Conservation (phyloP, 2,113 vertebrate species). For the Chloropsis hardwickii region DNA sequence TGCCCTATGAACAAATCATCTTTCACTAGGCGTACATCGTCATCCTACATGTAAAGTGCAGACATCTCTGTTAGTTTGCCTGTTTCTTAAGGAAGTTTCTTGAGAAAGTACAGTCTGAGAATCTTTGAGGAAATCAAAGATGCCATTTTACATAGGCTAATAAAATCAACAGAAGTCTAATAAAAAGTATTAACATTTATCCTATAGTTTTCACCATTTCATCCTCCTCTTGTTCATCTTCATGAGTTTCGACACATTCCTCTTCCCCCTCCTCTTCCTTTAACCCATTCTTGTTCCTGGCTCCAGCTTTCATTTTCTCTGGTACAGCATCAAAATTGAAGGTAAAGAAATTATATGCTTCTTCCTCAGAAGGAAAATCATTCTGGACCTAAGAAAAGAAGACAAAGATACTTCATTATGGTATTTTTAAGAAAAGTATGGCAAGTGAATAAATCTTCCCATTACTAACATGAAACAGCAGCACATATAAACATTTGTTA, state of each 20-base stretch:
- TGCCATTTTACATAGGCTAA: background rate
- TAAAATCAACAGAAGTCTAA: background rate
- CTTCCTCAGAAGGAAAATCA: constrained; percentile 81
- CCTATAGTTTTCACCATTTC: constrained; percentile 16
- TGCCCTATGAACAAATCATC: constrained; percentile 77
- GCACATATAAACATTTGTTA: background rate
- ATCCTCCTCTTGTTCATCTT: constrained; percentile 53
- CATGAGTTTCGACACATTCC: constrained; percentile 16
- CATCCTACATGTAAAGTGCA: constrained; percentile 69
- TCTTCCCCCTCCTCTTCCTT: constrained; percentile 61
- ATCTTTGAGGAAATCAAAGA: background rate
- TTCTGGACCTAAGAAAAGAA: constrained; percentile 57
- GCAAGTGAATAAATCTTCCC: background rate
- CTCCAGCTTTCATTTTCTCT: background rate
- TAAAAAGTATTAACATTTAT: background rate
- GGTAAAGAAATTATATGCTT: constrained; percentile 92
- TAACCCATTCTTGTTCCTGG: constrained; percentile 11
- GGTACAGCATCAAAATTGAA: constrained; percentile 86
- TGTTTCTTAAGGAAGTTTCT: background rate
- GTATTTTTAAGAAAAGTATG: background rate
- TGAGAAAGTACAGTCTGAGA: background rate
- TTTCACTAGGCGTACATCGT: constrained; percentile 74
- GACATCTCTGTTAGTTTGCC: background rate
- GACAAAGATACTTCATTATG: background rate
- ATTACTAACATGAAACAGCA: background rate